phyloP scores from a whole-genome alignment of 2,113 vertebrate species.

The Otis tarda region DNA sequence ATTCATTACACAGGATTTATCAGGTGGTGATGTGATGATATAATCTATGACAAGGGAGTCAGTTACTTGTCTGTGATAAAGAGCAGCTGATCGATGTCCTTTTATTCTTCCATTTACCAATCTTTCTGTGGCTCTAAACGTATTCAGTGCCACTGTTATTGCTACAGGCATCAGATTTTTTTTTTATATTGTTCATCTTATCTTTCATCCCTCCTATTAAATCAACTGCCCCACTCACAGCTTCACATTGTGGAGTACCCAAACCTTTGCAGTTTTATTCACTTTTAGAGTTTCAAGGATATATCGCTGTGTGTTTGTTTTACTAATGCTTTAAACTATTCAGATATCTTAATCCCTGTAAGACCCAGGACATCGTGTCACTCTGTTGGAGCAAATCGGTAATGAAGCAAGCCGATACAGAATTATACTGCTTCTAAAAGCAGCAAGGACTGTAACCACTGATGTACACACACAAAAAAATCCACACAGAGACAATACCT shows the following conservation, averaged over 20 bases:
- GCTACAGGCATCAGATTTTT: background rate
- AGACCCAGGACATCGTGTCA: background rate
- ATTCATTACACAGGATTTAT: constrained; percentile 14
- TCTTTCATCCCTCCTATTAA: background rate
- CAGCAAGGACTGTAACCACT: background rate
- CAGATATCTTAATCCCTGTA: background rate
- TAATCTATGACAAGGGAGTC: constrained; percentile 16
- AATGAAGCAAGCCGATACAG: background rate
- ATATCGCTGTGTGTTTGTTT: background rate
- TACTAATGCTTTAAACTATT: background rate
- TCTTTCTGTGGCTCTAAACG: background rate
- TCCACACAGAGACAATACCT: background rate
- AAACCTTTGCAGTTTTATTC: background rate
- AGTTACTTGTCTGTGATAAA: constrained; percentile 24
- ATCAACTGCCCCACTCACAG: background rate
- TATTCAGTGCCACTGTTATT: background rate
- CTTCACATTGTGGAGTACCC: background rate
- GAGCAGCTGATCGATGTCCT: background rate
- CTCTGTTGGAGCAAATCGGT: background rate
- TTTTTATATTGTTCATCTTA: background rate
- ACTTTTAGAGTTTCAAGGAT: background rate
- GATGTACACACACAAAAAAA: background rate
- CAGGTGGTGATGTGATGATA: background rate
- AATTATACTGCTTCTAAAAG: background rate
- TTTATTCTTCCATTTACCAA: background rate